phyloP scores from a whole-genome alignment of 2,113 vertebrate species.

The Aix galericulata region DNA sequence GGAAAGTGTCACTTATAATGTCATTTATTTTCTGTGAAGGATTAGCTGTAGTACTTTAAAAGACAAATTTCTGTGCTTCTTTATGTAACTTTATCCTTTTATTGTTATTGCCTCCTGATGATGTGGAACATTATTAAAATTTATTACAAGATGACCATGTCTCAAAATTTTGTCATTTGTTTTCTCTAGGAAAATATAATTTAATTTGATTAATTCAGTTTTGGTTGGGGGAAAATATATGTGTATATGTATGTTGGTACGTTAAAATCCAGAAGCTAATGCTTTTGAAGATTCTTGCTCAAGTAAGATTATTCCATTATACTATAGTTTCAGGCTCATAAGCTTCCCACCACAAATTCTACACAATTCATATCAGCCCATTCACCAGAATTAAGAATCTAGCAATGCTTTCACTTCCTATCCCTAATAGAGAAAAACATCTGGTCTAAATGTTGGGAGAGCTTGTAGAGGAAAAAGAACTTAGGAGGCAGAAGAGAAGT shows the following conservation, averaged over 20 bases:
- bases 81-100: neutral
- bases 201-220: neutral
- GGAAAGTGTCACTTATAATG: neutral
- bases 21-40: neutral
- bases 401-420: neutral
- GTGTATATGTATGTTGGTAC: neutral
- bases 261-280: neutral
- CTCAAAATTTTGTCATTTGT: neutral
- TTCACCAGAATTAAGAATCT: neutral
- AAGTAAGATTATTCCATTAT: neutral
- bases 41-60: neutral
- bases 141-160: neutral
- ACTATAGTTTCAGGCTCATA: neutral
- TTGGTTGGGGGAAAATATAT: neutral
- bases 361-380: rapidly evolving
- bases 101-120: neutral
- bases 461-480: neutral
- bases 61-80: neutral
- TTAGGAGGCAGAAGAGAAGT: neutral
- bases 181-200: neutral
- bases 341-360: neutral
- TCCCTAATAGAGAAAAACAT: neutral
- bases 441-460: neutral
- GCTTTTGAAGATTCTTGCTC: neutral
- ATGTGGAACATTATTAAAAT: neutral